Conservation (phyloP, 2,888 invertebrate genomes). For the Panopea generosa region DNA sequence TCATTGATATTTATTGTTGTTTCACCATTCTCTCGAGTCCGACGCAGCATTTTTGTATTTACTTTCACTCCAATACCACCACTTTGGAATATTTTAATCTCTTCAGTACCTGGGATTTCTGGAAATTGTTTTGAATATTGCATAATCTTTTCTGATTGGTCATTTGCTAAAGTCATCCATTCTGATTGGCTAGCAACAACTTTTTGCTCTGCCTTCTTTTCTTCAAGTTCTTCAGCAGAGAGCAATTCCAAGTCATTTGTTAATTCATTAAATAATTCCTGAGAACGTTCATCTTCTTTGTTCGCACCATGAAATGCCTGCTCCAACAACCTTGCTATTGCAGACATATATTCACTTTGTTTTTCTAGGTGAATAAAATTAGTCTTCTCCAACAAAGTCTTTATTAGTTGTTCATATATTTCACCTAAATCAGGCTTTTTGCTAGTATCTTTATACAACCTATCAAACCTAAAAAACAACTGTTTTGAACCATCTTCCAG, state of each 20-base stretch:
- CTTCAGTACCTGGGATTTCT: neutral
- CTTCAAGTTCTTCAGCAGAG: slow-evolving; percentile 21
- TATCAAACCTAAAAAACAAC: slow-evolving; percentile 67
- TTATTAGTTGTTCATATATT: slow-evolving; percentile 72
- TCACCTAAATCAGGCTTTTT: slow-evolving; percentile 67
- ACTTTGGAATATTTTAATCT: neutral
- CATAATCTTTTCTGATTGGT: slow-evolving; percentile 8
- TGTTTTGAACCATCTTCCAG: slow-evolving; percentile 72
- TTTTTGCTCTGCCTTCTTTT: neutral
- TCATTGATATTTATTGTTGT: slow-evolving; percentile 1
- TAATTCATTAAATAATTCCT: slow-evolving; percentile 68
- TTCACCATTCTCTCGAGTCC: neutral
- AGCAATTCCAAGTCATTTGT: slow-evolving; percentile 65
- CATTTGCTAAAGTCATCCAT: neutral
- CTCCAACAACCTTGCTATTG: slow-evolving; percentile 75
- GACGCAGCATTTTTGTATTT: slow-evolving; percentile 18
- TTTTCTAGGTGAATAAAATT: slow-evolving; percentile 72
- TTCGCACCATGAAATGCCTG: slow-evolving; percentile 71
- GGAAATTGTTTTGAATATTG: neutral
- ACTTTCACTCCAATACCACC: slow-evolving; percentile 27
- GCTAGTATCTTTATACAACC: slow-evolving; percentile 23
- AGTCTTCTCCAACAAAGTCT: slow-evolving; percentile 72
- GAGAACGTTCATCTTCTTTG: slow-evolving; percentile 57
- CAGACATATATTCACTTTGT: slow-evolving; percentile 71
- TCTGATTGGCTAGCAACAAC: slow-evolving; percentile 5